Evolutionary conservation across 2,113 vertebrate species (phyloP).

Genomic region (Gallinago paraguaiae): DNA sequence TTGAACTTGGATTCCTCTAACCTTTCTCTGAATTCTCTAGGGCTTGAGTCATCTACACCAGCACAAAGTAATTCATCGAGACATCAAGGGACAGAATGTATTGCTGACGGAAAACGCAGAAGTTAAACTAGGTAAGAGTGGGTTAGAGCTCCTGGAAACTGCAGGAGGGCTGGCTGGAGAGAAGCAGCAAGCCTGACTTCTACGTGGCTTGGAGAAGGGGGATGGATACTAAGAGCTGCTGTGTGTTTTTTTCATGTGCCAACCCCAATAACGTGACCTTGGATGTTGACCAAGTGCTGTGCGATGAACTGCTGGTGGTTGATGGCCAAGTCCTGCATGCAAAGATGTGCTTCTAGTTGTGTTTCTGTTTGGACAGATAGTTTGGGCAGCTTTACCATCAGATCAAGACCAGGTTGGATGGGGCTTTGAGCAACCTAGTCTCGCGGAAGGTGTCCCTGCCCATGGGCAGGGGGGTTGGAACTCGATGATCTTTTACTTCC

Average conservation of each 20-base stretch:
- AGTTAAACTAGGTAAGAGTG: conserved; percentile 92
- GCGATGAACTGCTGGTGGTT: not conserved
- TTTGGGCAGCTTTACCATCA: not conserved
- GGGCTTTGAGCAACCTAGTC: not conserved
- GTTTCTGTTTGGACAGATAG: not conserved
- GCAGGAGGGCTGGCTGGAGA: not conserved
- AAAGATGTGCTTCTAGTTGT: not conserved
- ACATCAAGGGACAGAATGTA: conserved; percentile 98
- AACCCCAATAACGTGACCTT: not conserved
- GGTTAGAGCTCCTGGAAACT: not conserved
- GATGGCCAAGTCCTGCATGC: not conserved
- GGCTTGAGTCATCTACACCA: conserved; percentile 98
- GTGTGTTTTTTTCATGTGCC: not conserved
- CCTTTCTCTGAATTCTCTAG: conserved; percentile 73
- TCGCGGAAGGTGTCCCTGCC: not conserved
- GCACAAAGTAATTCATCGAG: conserved; percentile 98
- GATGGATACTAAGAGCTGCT: not conserved
- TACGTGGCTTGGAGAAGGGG: not conserved
- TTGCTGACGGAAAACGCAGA: conserved; percentile 97
- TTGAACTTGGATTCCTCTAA: conserved; percentile 41
- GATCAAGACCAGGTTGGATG: not conserved
- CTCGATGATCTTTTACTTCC: not conserved
- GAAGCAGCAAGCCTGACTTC: not conserved
- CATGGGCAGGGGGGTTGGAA: not conserved
- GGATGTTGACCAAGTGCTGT: not conserved